These are phyloP conservation scores for Brachionus calyciflorus DNA, from an alignment of 1,140 invertebrate genomes.

Conservation along the genomic window DNA sequence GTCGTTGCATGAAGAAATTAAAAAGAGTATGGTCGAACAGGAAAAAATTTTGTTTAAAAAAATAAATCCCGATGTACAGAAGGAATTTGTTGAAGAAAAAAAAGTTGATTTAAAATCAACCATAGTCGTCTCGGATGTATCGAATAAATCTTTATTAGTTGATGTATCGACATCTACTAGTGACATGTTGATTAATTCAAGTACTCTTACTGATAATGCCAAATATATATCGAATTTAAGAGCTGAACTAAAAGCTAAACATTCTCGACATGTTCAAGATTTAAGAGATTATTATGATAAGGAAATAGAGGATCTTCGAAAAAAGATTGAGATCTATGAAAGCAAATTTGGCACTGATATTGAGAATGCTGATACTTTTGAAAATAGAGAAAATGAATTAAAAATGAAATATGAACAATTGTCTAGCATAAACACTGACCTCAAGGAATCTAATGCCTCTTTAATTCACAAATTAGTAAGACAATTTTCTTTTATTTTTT, in stretches of 20 bases:
- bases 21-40: conserved; percentile 35
- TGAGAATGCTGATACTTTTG: neutral
- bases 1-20: conserved; percentile 35
- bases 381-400: neutral
- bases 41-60: conserved; percentile 13
- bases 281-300: conserved; percentile 41
- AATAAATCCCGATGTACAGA: neutral
- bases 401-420: conserved; percentile 26
- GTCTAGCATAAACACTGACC: neutral
- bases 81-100: conserved; percentile 2
- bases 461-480: conserved; percentile 27
- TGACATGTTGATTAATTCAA: neutral
- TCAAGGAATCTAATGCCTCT: neutral
- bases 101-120: neutral
- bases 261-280: conserved; percentile 33
- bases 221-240: conserved; percentile 41
- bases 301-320: conserved; percentile 19
- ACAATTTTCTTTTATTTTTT: too few species aligned
- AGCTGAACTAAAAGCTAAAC: conserved; percentile 23
- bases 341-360: neutral
- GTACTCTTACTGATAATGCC: conserved; percentile 5
- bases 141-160: neutral
- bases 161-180: conserved; percentile 1
- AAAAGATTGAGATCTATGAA: neutral
- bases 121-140: neutral